These are phyloP conservation scores for Apis mellifera DNA, from an alignment of 1,140 invertebrate species.

Conservation along the genomic window DNA sequence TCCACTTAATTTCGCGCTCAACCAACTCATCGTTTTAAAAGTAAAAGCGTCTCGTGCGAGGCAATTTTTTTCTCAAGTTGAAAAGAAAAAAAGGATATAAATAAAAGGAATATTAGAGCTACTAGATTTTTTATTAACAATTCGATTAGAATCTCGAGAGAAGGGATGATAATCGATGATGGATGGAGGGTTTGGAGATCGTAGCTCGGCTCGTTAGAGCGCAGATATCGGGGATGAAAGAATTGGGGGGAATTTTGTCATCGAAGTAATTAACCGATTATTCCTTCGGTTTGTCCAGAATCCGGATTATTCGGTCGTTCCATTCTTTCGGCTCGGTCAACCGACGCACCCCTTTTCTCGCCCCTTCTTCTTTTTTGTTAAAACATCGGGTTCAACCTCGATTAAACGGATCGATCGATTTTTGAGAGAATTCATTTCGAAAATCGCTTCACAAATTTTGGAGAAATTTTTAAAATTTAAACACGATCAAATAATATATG, in stretches of 20 bases:
- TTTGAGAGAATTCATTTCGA: too few relatives aligned
- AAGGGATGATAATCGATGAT: neutral
- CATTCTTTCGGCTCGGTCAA: conserved; percentile 28
- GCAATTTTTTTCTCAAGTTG: too few relatives aligned
- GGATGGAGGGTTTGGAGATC: neutral
- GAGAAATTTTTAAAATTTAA: too few relatives aligned
- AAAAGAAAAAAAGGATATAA: too few relatives aligned
- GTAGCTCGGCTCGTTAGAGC: conserved; percentile 43
- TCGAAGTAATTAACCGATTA: conserved; percentile 40
- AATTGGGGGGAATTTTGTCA: conserved; percentile 32
- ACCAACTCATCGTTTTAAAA: too few relatives aligned
- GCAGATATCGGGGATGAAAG: conserved; percentile 35
- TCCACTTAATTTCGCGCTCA: too few relatives aligned
- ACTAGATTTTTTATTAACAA: neutral
- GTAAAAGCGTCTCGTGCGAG: too few relatives aligned
- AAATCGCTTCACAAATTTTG: too few relatives aligned
- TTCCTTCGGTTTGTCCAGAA: neutral
- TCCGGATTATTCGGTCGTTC: conserved; percentile 17
- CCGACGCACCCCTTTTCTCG: neutral
- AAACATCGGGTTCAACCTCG: neutral
- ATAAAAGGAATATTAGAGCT: too few relatives aligned
- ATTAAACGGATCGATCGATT: too few relatives aligned
- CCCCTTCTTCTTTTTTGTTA: neutral
- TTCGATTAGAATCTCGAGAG: neutral
- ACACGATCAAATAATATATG: too few relatives aligned